Conservation (phyloP, 2,797 vertebrate species). For the Poecilia wingei region DNA sequence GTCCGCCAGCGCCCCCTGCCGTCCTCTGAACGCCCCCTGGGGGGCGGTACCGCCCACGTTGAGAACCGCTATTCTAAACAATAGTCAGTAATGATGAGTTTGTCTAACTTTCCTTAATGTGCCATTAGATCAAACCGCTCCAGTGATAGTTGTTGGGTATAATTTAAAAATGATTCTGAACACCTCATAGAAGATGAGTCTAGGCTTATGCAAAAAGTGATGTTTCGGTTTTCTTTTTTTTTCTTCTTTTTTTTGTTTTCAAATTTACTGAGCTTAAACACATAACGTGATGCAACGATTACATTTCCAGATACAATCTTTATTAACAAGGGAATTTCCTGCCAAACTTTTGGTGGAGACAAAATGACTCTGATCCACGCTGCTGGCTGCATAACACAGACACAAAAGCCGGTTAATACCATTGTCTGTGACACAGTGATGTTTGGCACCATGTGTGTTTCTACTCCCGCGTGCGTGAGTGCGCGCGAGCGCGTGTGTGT, state of each 20-base stretch:
- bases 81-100: neutral
- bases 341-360: neutral
- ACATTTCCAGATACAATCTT: neutral
- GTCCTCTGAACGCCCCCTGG: no score
- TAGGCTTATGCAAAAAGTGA: neutral
- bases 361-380: neutral
- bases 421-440: slow-evolving; percentile 42
- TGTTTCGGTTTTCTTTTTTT: neutral
- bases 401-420: slow-evolving; percentile 47
- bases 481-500: no score
- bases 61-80: no score
- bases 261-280: neutral
- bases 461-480: neutral
- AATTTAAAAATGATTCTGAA: neutral
- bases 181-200: neutral
- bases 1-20: no score
- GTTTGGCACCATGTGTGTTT: slow-evolving; percentile 25
- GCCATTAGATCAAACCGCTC: neutral
- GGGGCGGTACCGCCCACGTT: no score
- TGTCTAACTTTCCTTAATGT: neutral
- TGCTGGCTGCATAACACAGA: slow-evolving; percentile 14
- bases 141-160: neutral
- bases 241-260: no score
- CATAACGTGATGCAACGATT: neutral
- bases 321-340: neutral